These are phyloP conservation scores for Folsomia manolachei DNA, from an alignment of 2,888 invertebrate species.

Conservation along the genomic window DNA sequence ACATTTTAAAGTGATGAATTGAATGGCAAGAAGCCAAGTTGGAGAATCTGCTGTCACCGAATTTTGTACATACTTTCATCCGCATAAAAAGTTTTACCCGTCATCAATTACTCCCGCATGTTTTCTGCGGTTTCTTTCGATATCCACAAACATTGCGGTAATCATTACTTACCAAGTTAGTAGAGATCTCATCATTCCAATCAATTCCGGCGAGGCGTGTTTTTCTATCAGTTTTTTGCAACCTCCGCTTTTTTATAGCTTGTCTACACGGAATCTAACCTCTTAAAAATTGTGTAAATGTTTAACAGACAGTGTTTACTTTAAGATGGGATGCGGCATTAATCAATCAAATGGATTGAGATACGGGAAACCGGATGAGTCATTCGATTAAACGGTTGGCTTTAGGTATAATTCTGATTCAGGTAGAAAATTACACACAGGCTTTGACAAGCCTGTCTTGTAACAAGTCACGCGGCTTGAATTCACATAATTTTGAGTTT, in stretches of 20 bases:
- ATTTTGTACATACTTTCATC: neutral
- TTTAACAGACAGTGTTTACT: neutral
- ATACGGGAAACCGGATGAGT: neutral
- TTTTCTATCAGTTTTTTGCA: neutral
- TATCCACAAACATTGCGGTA: neutral
- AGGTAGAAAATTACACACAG: neutral
- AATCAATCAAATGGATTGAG: neutral
- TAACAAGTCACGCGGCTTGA: neutral
- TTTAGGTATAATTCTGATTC: neutral
- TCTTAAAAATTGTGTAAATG: neutral
- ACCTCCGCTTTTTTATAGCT: neutral
- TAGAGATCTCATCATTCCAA: neutral
- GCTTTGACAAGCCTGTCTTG: neutral
- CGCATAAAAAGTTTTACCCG: neutral
- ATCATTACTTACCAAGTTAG: neutral
- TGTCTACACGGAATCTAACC: neutral
- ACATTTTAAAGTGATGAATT: neutral
- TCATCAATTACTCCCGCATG: neutral
- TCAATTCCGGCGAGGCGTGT: neutral
- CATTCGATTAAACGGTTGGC: neutral
- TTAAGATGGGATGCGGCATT: neutral
- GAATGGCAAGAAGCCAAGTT: constrained; percentile 4
- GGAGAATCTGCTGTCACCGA: neutral
- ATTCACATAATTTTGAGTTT: no score
- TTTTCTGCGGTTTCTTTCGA: constrained; percentile 1